Evolutionary conservation across 2,113 vertebrate genomes (phyloP).

Genomic region (Murina feae): DNA sequence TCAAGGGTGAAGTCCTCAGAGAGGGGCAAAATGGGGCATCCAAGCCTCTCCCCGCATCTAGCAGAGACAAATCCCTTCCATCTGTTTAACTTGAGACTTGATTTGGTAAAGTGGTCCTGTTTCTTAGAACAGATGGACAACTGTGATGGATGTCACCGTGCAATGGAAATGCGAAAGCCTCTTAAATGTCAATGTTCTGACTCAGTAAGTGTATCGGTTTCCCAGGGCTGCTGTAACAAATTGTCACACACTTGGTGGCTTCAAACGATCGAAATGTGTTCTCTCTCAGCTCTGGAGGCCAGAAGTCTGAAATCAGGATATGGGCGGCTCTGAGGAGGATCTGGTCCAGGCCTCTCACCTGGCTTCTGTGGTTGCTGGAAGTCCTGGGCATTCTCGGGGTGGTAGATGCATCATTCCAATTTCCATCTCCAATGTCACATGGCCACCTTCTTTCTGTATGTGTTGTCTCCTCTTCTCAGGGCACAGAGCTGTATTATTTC

Average conservation of each 20-base stretch:
- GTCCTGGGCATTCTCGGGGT: background rate
- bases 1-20: background rate
- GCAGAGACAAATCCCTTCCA: background rate
- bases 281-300: background rate
- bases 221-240: background rate
- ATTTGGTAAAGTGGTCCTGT: background rate
- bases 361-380: background rate
- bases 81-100: background rate
- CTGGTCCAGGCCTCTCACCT: background rate
- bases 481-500: background rate
- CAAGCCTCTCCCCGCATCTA: background rate
- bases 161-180: background rate
- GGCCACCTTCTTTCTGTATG: background rate
- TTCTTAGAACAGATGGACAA: background rate
- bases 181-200: background rate
- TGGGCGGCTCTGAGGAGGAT: background rate
- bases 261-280: background rate
- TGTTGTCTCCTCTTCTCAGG: background rate
- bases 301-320: background rate
- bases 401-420: fast-evolving
- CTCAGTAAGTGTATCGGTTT: background rate
- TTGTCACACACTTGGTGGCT: background rate
- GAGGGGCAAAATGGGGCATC: background rate
- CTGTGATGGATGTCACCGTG: background rate
- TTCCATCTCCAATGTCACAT: background rate